These are phyloP conservation scores for Byasa hedistus DNA, from an alignment of 2,888 invertebrate genomes.

Conservation along the genomic window DNA sequence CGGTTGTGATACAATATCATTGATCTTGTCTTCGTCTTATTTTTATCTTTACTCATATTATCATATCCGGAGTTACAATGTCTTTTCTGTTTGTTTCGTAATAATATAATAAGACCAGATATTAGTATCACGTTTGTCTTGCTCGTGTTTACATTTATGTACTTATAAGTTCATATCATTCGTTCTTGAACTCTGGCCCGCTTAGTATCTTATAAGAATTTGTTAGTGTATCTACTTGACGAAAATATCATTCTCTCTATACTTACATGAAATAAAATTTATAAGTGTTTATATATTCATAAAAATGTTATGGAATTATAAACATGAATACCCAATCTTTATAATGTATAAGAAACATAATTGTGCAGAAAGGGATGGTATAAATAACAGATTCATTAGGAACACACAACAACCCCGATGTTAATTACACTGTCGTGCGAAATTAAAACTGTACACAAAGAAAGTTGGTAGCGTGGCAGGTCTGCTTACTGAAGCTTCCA, in stretches of 20 bases:
- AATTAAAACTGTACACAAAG: constrained; percentile 68
- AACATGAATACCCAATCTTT: background rate
- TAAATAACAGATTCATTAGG: constrained; percentile 27
- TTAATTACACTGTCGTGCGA: constrained; percentile 39
- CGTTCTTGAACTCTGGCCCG: no score
- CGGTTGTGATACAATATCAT: constrained; percentile 64
- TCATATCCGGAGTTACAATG: constrained; percentile 48
- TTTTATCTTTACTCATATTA: constrained; percentile 62
- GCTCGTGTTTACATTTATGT: no score
- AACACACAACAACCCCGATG: constrained; percentile 40
- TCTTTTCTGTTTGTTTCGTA: background rate
- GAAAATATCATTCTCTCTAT: no score
- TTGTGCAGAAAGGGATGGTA: constrained; percentile 13
- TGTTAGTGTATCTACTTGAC: no score
- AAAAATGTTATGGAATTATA: background rate
- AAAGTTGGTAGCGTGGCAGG: constrained; percentile 47
- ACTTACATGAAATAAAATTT: background rate
- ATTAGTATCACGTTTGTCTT: no score
- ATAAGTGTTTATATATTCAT: background rate
- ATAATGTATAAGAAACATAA: background rate
- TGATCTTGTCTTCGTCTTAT: constrained; percentile 57
- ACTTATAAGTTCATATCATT: no score
- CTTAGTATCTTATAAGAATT: no score
- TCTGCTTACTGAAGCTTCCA: constrained; percentile 58
- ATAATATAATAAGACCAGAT: background rate